Conservation (phyloP, 2,888 invertebrate genomes). For the Sympetrum striolatum region DNA sequence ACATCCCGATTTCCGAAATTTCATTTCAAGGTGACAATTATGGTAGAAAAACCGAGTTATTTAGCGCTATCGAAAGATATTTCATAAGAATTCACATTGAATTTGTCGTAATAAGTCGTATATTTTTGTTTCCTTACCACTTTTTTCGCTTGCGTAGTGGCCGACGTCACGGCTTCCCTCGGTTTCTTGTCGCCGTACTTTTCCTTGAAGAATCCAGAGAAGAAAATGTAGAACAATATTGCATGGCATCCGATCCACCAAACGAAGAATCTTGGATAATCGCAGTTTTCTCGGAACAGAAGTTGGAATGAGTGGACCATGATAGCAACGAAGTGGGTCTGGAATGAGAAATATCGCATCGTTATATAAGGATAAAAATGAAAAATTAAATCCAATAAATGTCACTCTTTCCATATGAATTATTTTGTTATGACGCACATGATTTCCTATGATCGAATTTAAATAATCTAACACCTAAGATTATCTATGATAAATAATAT, state of each 20-base stretch:
- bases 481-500: too few species aligned
- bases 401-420: not conserved
- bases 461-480: too few species aligned
- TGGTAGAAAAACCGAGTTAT: too few species aligned
- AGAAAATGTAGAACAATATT: constrained; percentile 93
- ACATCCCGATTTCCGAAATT: too few species aligned
- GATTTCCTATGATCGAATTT: too few species aligned
- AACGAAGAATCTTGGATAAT: constrained; percentile 91
- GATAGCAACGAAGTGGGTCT: constrained; percentile 89
- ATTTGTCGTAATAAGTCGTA: too few species aligned
- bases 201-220: constrained; percentile 92
- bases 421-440: too few species aligned
- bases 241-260: constrained; percentile 98
- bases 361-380: not conserved
- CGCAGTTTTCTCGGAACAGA: constrained; percentile 84
- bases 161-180: not conserved
- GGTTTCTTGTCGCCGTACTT: constrained; percentile 63
- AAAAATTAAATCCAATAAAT: not conserved
- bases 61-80: too few species aligned
- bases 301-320: constrained; percentile 94
- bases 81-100: too few species aligned
- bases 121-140: not conserved
- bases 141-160: not conserved
- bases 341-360: constrained; percentile 52
- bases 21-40: too few species aligned